Percentiles rank a stretch among this genome's conserved stretches.
These are phyloP conservation scores for Seriola rivoliana DNA, from an alignment of 2,113 vertebrate genomes.

Conservation along the genomic window DNA sequence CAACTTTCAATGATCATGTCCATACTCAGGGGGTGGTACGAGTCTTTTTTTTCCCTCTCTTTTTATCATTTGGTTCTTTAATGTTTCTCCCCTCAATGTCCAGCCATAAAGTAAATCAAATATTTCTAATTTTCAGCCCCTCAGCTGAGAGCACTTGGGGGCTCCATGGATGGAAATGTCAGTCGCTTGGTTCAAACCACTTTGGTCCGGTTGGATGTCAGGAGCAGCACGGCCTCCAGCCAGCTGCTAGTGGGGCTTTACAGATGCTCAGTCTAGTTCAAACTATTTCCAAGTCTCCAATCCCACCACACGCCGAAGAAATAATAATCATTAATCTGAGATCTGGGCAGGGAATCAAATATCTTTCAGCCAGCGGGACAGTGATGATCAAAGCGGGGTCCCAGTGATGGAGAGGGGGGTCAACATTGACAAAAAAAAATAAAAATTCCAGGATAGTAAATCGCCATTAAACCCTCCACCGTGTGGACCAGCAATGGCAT, in stretches of 20 bases:
- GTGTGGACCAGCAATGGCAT: conserved; percentile 35
- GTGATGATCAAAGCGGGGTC: conserved; percentile 45
- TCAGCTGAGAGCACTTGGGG: conserved; percentile 1
- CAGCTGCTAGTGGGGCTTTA: conserved; percentile 1
- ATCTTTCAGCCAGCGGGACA: conserved; percentile 61
- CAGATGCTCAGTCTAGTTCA: conserved; percentile 58
- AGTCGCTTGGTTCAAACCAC: conserved; percentile 67
- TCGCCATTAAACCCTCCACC: conserved; percentile 30
- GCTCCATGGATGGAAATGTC: conserved; percentile 50
- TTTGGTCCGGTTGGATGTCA: conserved; percentile 75
- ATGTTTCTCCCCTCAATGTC: conserved; percentile 50
- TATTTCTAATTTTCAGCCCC: conserved; percentile 31
- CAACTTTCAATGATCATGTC: conserved; percentile 81
- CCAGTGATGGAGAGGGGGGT: conserved; percentile 24
- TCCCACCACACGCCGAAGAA: conserved; percentile 55
- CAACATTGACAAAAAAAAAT: conserved; percentile 16
- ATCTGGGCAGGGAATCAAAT: conserved; percentile 50
- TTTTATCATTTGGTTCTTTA: conserved; percentile 63
- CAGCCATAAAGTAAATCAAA: conserved; percentile 72
- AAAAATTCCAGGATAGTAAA: conserved; percentile 2
- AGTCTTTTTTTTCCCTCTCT: conserved; percentile 25
- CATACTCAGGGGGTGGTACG: conserved; percentile 54
- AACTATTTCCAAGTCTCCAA: conserved; percentile 63
- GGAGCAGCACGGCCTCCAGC: conserved; percentile 32
- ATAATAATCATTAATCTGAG: conserved; percentile 49